Percentiles rank a stretch among this genome's conserved stretches.
phyloP scores from a whole-genome alignment of 2,888 invertebrate species.

The Sericinus montela region DNA sequence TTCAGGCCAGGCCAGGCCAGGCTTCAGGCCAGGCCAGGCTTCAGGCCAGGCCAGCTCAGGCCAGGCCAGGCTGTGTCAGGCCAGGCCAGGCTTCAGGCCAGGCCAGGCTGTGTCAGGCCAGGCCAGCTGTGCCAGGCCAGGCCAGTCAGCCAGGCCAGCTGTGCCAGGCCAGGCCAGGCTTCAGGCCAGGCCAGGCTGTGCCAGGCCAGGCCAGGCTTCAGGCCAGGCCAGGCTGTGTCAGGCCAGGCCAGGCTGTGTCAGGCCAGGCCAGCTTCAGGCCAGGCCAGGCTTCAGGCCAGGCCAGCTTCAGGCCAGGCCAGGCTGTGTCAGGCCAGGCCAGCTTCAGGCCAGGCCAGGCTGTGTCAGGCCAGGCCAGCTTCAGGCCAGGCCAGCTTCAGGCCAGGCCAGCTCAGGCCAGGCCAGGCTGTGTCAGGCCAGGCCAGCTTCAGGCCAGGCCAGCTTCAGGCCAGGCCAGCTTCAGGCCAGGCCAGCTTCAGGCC shows the following conservation, averaged over 20 bases:
- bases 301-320: conserved; percentile 16
- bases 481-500: background rate
- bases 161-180: conserved; percentile 26
- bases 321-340: conserved; percentile 18
- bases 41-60: conserved; percentile 11
- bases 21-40: conserved; percentile 15
- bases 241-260: conserved; percentile 22
- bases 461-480: conserved; percentile 25
- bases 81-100: conserved; percentile 16
- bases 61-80: background rate
- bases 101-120: conserved; percentile 15
- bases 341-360: conserved; percentile 25
- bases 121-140: conserved; percentile 1
- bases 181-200: conserved; percentile 23
- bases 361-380: conserved; percentile 26
- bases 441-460: conserved; percentile 24
- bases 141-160: conserved; percentile 17
- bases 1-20: conserved; percentile 20
- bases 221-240: conserved; percentile 29
- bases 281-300: no score
- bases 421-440: conserved; percentile 18
- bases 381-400: conserved; percentile 20
- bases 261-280: conserved; percentile 26
- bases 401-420: conserved; percentile 19
- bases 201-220: no score